A percentile compares a stretch with the other conserved stretches of the same genome.
Evolutionary conservation across 2,797 vertebrate species (phyloP).

Genomic region (Triplophysa yarkandensis): DNA sequence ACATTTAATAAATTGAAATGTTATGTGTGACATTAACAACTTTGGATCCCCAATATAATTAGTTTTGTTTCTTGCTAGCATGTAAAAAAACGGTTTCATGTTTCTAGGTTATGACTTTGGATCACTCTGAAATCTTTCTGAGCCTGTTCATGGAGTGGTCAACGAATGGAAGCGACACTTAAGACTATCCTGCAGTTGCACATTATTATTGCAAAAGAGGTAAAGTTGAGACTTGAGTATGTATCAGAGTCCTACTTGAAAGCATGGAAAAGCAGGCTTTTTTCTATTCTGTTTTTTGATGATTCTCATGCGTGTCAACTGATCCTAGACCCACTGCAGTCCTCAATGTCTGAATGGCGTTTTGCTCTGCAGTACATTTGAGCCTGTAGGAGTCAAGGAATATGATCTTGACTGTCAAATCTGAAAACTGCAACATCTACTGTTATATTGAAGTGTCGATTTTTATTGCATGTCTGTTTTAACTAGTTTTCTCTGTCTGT

Average conservation of each 20-base stretch:
- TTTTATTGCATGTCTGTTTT: not conserved
- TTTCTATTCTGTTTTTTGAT: slow-evolving; percentile 73
- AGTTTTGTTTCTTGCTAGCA: no score
- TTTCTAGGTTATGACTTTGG: slow-evolving; percentile 82
- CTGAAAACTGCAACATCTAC: slow-evolving; percentile 63
- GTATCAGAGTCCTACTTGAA: not conserved
- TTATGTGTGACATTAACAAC: no score
- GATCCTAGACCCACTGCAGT: slow-evolving; percentile 56
- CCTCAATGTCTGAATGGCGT: slow-evolving; percentile 27
- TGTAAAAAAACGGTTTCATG: not conserved
- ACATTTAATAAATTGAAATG: no score
- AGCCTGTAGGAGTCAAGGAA: slow-evolving; percentile 9
- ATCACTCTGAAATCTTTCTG: slow-evolving; percentile 91
- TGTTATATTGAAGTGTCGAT: not conserved
- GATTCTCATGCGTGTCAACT: slow-evolving; percentile 79
- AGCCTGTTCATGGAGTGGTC: slow-evolving; percentile 86
- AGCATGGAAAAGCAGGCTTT: no score
- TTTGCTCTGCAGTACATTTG: slow-evolving; percentile 20
- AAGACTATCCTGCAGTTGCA: slow-evolving; percentile 92
- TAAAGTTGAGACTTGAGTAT: slow-evolving; percentile 43
- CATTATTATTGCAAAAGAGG: slow-evolving; percentile 88
- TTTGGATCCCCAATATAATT: no score
- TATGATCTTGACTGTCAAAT: slow-evolving; percentile 41
- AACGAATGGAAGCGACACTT: slow-evolving; percentile 90
- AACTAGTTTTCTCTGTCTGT: not conserved